These are phyloP conservation scores for Drosophila incognita DNA, from an alignment of 2,888 invertebrate species.

Conservation along the genomic window DNA sequence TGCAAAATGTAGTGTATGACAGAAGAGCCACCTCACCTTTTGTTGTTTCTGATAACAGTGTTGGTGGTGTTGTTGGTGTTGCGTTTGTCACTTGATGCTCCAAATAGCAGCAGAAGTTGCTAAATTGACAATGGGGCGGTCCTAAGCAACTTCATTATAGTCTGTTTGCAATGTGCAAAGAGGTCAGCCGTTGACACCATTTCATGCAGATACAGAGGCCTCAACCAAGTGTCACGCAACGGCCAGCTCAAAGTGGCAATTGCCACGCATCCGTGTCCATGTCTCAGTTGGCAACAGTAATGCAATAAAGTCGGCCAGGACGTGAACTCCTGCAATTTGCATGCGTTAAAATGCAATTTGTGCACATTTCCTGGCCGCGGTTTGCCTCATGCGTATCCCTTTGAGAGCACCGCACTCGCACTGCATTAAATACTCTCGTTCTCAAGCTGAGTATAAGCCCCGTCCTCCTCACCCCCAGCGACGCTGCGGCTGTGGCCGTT, in stretches of 20 bases:
- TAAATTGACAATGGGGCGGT: slow-evolving; percentile 45
- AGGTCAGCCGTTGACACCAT: slow-evolving; percentile 54
- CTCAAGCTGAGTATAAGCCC: neutral
- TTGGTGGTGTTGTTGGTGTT: slow-evolving; percentile 4
- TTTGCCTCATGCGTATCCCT: slow-evolving; percentile 38
- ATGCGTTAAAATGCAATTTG: slow-evolving; percentile 82
- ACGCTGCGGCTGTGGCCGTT: slow-evolving; percentile 35
- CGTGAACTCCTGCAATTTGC: slow-evolving; percentile 72
- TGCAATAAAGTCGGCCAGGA: slow-evolving; percentile 70
- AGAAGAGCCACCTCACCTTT: slow-evolving; percentile 8
- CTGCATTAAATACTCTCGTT: slow-evolving; percentile 36
- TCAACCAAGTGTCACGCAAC: slow-evolving; percentile 17
- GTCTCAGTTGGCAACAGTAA: slow-evolving; percentile 56
- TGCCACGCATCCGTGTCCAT: slow-evolving; percentile 18
- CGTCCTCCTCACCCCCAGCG: neutral
- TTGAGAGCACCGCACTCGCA: slow-evolving; percentile 37
- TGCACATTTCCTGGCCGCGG: slow-evolving; percentile 68
- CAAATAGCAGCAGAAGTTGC: slow-evolving; percentile 24
- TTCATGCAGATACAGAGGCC: neutral
- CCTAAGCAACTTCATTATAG: neutral
- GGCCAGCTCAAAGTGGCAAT: slow-evolving; percentile 67
- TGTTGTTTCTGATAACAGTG: slow-evolving; percentile 9
- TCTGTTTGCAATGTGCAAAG: slow-evolving; percentile 24
- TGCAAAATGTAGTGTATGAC: slow-evolving; percentile 48
- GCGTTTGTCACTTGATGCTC: slow-evolving; percentile 34